Conservation (phyloP, 2,797 vertebrate genomes). For the Artibeus jamaicensis region DNA sequence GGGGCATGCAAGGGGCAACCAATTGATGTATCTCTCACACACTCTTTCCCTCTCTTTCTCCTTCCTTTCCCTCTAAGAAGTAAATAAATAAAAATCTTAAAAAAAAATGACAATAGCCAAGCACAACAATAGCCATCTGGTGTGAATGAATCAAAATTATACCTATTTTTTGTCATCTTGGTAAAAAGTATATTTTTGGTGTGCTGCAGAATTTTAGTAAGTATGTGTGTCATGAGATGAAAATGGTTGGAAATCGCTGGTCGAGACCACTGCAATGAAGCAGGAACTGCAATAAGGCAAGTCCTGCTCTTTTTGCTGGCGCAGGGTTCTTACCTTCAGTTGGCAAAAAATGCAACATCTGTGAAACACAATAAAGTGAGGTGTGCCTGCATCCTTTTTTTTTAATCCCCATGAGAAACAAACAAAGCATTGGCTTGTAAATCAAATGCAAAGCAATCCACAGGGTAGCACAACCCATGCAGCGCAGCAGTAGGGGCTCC, state of each 20-base stretch:
- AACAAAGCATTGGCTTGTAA: slow-evolving; percentile 6
- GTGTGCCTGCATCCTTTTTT: background rate
- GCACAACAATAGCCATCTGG: background rate
- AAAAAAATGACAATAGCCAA: background rate
- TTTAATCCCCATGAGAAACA: slow-evolving; percentile 1
- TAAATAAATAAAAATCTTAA: too few species aligned
- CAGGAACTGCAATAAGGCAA: background rate
- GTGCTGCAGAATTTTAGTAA: background rate
- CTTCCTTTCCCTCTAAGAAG: too few species aligned
- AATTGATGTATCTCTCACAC: too few species aligned
- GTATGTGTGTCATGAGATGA: background rate
- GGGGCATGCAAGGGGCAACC: too few species aligned
- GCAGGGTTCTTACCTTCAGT: background rate
- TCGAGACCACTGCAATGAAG: background rate
- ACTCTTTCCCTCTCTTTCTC: too few species aligned
- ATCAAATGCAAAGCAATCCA: background rate
- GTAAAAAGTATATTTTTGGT: background rate
- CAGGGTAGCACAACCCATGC: background rate
- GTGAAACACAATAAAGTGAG: background rate
- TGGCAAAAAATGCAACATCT: background rate
- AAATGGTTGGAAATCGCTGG: background rate
- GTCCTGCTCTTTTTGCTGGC: background rate
- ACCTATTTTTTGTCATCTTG: background rate
- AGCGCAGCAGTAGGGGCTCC: background rate
- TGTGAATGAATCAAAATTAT: background rate